Percentiles rank a stretch among this genome's conserved stretches.
phyloP scores from a whole-genome alignment of 2,888 invertebrate genomes.

The Thalpophila matura region DNA sequence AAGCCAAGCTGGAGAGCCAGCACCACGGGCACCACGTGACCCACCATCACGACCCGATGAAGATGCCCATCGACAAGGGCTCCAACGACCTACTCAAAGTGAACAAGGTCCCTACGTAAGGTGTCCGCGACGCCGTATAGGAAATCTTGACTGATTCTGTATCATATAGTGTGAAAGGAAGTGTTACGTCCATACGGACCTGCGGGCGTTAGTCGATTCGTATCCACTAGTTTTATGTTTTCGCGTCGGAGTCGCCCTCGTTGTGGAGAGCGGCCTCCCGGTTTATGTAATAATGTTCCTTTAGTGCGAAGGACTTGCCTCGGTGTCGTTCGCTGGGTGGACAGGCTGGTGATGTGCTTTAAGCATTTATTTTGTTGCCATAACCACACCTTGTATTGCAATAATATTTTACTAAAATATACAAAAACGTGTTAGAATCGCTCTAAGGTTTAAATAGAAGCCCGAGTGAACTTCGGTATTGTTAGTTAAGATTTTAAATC shows the following conservation, averaged over 20 bases:
- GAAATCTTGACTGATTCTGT: constrained; percentile 89
- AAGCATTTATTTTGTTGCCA: constrained; percentile 91
- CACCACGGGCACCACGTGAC: constrained; percentile 93
- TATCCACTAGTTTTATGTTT: constrained; percentile 90
- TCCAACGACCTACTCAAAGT: constrained; percentile 95
- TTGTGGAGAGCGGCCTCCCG: constrained; percentile 81
- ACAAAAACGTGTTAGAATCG: constrained; percentile 86
- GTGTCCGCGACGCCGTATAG: constrained; percentile 78
- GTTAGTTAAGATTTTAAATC: constrained; percentile 91
- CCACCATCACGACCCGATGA: constrained; percentile 94
- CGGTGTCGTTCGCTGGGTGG: constrained; percentile 86
- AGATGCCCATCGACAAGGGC: constrained; percentile 94
- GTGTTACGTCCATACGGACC: constrained; percentile 87
- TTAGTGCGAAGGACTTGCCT: constrained; percentile 88
- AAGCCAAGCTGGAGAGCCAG: constrained; percentile 94
- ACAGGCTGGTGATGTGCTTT: constrained; percentile 90
- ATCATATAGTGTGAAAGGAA: constrained; percentile 90
- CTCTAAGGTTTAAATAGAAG: constrained; percentile 86
- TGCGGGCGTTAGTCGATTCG: constrained; percentile 87
- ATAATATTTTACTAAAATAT: constrained; percentile 91
- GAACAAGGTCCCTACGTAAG: constrained; percentile 95
- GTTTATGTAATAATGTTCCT: constrained; percentile 87
- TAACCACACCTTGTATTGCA: constrained; percentile 90
- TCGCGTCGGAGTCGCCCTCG: constrained; percentile 83
- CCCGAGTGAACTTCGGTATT: constrained; percentile 88